These are phyloP conservation scores for Triops longicaudatus DNA, from an alignment of 1,140 invertebrate species.

Conservation along the genomic window DNA sequence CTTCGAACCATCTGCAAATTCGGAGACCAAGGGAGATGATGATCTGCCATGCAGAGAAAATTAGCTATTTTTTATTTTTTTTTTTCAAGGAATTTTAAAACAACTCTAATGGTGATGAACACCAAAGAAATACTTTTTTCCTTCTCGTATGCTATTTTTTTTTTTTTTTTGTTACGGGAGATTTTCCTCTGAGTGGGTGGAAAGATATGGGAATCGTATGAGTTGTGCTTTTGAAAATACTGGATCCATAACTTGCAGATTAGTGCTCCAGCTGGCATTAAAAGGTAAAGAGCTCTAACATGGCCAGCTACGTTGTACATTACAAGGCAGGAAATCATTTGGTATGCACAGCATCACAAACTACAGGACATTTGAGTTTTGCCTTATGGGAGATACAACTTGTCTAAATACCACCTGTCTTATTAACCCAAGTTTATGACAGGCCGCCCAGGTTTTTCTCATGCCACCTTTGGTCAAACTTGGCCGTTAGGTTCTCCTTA, in stretches of 20 bases:
- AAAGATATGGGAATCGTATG: not conserved
- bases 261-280: not conserved
- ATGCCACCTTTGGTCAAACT: slow-evolving; percentile 11
- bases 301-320: not conserved
- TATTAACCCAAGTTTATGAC: slow-evolving; percentile 15
- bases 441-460: slow-evolving; percentile 9
- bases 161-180: not conserved
- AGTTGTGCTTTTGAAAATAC: not conserved
- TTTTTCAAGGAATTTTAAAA: not conserved
- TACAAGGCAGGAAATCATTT: not conserved
- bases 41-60: not conserved
- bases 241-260: slow-evolving; percentile 2
- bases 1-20: not conserved
- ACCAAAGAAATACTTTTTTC: not conserved
- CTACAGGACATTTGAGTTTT: slow-evolving; percentile 9
- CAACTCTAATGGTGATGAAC: not conserved
- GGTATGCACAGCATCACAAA: slow-evolving; percentile 2
- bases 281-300: not conserved
- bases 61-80: not conserved
- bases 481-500: slow-evolving; percentile 11
- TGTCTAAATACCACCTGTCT: slow-evolving; percentile 7
- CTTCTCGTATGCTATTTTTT: not conserved
- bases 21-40: not conserved
- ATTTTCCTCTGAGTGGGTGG: not conserved
- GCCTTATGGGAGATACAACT: slow-evolving; percentile 9